Conservation (phyloP, 2,113 vertebrate genomes). For the Dendropsophus ebraccatus region DNA sequence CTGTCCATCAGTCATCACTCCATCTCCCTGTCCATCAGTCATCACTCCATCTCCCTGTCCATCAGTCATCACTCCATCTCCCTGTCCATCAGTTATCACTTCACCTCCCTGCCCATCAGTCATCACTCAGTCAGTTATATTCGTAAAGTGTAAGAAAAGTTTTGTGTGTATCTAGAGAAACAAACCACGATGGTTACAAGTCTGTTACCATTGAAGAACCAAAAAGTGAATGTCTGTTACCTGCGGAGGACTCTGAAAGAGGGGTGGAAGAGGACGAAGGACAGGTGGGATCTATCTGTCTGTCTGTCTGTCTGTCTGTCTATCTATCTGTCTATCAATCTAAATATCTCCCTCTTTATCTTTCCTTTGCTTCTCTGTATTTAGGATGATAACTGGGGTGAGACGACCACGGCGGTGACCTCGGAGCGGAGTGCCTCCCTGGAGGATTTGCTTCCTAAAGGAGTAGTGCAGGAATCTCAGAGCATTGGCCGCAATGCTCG, state of each 20-base stretch:
- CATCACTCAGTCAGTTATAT: background rate
- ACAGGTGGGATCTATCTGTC: constrained; percentile 62
- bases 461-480: constrained; percentile 85
- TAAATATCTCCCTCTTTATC: background rate
- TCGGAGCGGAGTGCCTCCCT: constrained; percentile 96
- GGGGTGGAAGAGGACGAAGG: constrained; percentile 72
- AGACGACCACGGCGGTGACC: constrained; percentile 95
- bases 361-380: background rate
- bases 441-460: constrained; percentile 93
- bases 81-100: too few relatives aligned
- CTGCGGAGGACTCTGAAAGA: constrained; percentile 81
- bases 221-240: constrained; percentile 80
- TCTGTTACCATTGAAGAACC: constrained; percentile 87
- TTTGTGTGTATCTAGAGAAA: background rate
- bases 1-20: background rate
- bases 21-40: background rate
- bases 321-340: background rate
- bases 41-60: too few relatives aligned
- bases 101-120: background rate
- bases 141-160: background rate
- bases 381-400: constrained; percentile 98
- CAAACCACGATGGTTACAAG: constrained; percentile 71
- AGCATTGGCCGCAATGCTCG: constrained; percentile 81
- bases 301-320: background rate
- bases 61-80: background rate